Conservation (phyloP, 2,888 invertebrate genomes). For the Agrotis puta region DNA sequence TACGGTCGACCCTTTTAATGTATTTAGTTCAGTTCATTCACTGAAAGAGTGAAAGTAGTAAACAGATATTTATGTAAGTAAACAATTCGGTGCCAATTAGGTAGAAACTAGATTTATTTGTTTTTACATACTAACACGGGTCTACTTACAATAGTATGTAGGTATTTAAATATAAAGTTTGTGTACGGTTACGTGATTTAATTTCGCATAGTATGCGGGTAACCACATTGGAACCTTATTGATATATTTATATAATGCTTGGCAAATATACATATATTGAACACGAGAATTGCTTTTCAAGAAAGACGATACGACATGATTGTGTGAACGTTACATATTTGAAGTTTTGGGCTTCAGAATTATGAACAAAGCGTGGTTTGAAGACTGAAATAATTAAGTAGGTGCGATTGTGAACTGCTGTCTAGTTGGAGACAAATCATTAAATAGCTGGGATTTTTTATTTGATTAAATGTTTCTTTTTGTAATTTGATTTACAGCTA, state of each 20-base stretch:
- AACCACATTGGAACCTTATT: constrained; percentile 54
- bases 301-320: constrained; percentile 66
- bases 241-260: constrained; percentile 60
- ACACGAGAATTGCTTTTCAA: constrained; percentile 65
- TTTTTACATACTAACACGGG: constrained; percentile 14
- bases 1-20: constrained; percentile 84
- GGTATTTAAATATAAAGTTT: constrained; percentile 35
- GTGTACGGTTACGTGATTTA: constrained; percentile 40
- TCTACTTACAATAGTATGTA: constrained; percentile 13
- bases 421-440: not conserved
- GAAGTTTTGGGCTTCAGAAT: constrained; percentile 65
- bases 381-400: constrained; percentile 13
- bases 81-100: constrained; percentile 51
- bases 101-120: constrained; percentile 46
- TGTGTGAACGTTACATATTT: constrained; percentile 60
- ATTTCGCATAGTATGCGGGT: constrained; percentile 41
- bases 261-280: constrained; percentile 60
- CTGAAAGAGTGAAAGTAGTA: constrained; percentile 70
- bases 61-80: constrained; percentile 63
- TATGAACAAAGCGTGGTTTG: constrained; percentile 43
- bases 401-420: not conserved
- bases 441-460: not conserved
- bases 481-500: not conserved
- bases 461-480: not conserved
- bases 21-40: constrained; percentile 82